Evolutionary conservation across 2,113 vertebrate genomes (phyloP).

Genomic region (Festucalex cinctus): DNA sequence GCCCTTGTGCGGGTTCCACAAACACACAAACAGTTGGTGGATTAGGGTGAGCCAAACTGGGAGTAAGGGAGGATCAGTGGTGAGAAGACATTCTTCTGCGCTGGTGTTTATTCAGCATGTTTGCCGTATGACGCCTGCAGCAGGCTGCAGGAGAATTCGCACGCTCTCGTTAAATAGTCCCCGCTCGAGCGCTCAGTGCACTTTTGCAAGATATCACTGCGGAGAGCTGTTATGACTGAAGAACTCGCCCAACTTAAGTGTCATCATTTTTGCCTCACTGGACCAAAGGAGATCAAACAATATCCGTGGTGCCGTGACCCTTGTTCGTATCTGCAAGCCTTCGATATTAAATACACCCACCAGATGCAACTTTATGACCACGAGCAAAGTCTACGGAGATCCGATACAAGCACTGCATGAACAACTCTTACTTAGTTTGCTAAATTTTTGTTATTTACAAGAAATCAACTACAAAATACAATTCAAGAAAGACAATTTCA

Average conservation of each 20-base stretch:
- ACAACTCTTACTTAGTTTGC: too few relatives aligned
- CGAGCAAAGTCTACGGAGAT: background rate
- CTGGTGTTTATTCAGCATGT: conserved; percentile 73
- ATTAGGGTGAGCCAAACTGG: conserved; percentile 31
- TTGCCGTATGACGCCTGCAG: conserved; percentile 61
- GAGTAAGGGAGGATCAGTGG: conserved; percentile 26
- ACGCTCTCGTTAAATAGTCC: conserved; percentile 35
- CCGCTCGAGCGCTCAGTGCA: background rate
- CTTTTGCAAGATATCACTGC: background rate
- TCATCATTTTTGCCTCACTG: background rate
- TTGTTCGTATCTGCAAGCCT: background rate
- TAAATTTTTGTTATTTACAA: too few relatives aligned
- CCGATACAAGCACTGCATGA: background rate
- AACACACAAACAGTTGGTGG: conserved; percentile 2
- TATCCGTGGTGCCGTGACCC: too few relatives aligned
- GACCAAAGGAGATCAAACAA: background rate
- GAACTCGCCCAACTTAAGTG: background rate
- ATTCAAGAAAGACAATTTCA: background rate
- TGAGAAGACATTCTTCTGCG: conserved; percentile 33
- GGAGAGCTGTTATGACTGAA: background rate
- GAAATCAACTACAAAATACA: background rate
- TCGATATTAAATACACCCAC: background rate
- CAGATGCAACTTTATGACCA: background rate
- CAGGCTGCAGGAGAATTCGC: conserved; percentile 56
- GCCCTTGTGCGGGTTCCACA: background rate